Conservation (phyloP, 2,113 vertebrate species). For the Ammospiza caudacuta region DNA sequence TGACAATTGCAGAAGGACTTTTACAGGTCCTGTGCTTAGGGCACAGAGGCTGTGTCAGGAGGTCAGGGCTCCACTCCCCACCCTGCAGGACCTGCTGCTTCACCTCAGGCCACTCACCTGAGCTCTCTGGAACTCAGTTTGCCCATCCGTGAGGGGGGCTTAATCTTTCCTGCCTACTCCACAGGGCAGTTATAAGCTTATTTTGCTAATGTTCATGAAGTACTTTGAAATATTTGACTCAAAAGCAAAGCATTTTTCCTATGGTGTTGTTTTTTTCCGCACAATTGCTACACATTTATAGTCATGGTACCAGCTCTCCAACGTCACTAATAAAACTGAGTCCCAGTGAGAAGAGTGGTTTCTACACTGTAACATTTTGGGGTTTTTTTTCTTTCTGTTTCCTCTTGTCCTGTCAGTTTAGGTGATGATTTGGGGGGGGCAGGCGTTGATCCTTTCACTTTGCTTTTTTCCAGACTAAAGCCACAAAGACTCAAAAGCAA, state of each 20-base stretch:
- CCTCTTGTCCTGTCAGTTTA: neutral
- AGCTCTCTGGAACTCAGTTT: neutral
- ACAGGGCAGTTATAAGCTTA: neutral
- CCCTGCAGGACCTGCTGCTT: neutral
- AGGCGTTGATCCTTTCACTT: neutral
- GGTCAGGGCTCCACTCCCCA: neutral
- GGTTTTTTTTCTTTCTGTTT: neutral
- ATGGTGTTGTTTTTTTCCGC: neutral
- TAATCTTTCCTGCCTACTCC: neutral
- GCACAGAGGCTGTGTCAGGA: neutral
- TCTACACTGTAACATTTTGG: neutral
- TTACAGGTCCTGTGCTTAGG: neutral
- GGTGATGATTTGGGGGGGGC: neutral
- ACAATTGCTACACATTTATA: neutral
- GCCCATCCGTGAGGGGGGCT: neutral
- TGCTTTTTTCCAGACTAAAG: neutral
- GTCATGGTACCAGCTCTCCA: neutral
- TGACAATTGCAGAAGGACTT: rapidly evolving
- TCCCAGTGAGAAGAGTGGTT: neutral
- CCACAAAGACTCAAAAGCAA: neutral
- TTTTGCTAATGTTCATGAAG: neutral
- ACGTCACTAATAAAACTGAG: neutral
- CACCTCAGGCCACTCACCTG: neutral
- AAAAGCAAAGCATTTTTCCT: neutral
- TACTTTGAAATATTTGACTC: neutral